Evolutionary conservation across 2,888 invertebrate species (phyloP), one percentile per base, ranked within the genome.

Genomic region (Acleris cristana): DNA sequence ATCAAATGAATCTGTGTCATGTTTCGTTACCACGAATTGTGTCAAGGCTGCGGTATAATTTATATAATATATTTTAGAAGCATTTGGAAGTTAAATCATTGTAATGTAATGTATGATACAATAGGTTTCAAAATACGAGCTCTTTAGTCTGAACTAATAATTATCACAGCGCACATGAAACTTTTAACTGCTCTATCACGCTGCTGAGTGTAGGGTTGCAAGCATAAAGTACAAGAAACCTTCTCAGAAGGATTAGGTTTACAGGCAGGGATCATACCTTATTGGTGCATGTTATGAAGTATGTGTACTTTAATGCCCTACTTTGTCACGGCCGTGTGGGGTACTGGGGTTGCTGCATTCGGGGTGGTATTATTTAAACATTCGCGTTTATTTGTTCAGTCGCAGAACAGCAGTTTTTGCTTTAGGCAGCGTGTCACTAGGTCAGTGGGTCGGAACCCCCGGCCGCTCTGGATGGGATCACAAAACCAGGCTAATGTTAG

Each of bases 401-500:
- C 76, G 79, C 79, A 75, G 79, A 76, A 72, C 72, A 79, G 79
- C 62, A 58, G 80, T 81, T 86, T 87, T 86, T 82, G 86, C 83
- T 83, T 80, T 77, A 67, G 79, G 79, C 73, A 72, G 69, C 75
- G 81, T 86, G 88, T 87, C 83, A 89, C 79, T 87, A 75, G 90
- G 90, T 90, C 84, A 90, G 82, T 88, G 72, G 90, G 87, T 71
- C 89, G 83, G 84, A 75, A 76, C 77, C 72, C 71, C 71, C 71
- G 73, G 65, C 66, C 69, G 73, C 69, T 79, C 82, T 79, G 80
- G 79, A 81, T 76, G 77, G 76, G 79, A 80, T 81, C 78, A 79
- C 81, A 82, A 83, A 84, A 77, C 76, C 74, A 79, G 76, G 75
- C 78, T 80, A 80, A 79, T 79, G 74, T 77, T 72, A 68, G 75